Base-by-base conservation (phyloP, 2,797 vertebrate genomes). In the Gephyroberyx darwinii region DNA sequence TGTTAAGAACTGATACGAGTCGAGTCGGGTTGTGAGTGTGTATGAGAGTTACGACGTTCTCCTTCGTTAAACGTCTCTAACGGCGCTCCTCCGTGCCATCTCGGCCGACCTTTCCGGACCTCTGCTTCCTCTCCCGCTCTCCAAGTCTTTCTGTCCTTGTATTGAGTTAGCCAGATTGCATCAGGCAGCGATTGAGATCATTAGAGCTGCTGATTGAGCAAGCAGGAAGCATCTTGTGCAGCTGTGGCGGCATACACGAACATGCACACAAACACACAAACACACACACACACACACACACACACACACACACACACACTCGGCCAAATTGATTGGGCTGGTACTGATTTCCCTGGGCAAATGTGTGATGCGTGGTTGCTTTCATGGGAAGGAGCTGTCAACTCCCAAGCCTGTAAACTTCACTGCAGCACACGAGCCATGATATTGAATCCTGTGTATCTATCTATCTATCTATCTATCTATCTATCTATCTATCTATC, bases 261-360 rank as follows among this genome's bases (percentile, higher is more conserved):
- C 52, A 69, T 54, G 76, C 56, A 41, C 26, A 53, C 48, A 45
- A n/a, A n/a, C n/a, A n/a, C n/a, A n/a, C n/a, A n/a, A n/a, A n/a
- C 47, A 62, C 58, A 33, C 68, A 43, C 54, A 73, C 70, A 51
- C 20, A 64, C 43, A 51, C 60, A 53, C 35, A 12, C 54, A 47
- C 57, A 63, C 59, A 54, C 57, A 19, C 67, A 57, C 64, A 71
- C 61, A 55, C 63, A 58, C 57, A 59, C 13, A 58, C 26, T 62
- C 16, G 16, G 73, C 43, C 52, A 71, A 85, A 90, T 82, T 87
- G 91, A 91, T 87, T 86, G 90, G 77, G 61, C 82, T 59, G 30
- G 68, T 41, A 9, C 71, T 86, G 88, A 91, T 88, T 90, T 93
- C 87, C 83, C 86, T 71, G 70, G 84, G 73, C 84, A 84, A 85